These are phyloP conservation scores for Xestia sexstrigata DNA, from an alignment of 2,888 invertebrate species.

Conservation along the genomic window DNA sequence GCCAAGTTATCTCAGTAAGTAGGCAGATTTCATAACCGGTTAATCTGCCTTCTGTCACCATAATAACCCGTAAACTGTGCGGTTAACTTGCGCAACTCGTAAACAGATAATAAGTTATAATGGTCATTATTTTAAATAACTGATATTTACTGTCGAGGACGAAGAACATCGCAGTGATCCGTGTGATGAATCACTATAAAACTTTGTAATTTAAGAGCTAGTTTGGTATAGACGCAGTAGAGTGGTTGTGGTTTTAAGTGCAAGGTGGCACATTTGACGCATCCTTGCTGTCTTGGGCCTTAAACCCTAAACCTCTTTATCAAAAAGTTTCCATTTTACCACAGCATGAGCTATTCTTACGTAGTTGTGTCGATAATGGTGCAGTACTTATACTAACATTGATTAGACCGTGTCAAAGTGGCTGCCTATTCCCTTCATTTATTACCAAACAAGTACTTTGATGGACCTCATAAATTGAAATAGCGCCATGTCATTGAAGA, in stretches of 20 bases:
- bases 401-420: neutral
- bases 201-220: neutral
- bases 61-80: constrained; percentile 50
- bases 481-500: constrained; percentile 13
- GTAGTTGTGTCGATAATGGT: neutral
- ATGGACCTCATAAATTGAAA: neutral
- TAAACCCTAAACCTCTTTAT: neutral
- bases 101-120: constrained; percentile 46
- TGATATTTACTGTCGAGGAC: constrained; percentile 45
- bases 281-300: neutral
- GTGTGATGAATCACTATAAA: constrained; percentile 20
- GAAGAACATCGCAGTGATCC: neutral
- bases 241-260: too few relatives aligned
- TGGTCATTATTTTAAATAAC: constrained; percentile 43
- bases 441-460: neutral
- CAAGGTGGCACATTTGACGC: neutral
- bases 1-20: constrained; percentile 9
- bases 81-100: constrained; percentile 47
- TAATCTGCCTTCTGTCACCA: constrained; percentile 37
- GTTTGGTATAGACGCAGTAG: neutral
- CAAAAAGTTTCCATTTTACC: neutral
- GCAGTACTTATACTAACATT: neutral
- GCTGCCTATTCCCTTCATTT: neutral
- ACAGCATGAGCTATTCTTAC: neutral
- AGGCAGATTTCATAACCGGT: constrained; percentile 26